Base-by-base conservation (phyloP, 2,797 vertebrate species). In the Cyclopterus lumpus region DNA sequence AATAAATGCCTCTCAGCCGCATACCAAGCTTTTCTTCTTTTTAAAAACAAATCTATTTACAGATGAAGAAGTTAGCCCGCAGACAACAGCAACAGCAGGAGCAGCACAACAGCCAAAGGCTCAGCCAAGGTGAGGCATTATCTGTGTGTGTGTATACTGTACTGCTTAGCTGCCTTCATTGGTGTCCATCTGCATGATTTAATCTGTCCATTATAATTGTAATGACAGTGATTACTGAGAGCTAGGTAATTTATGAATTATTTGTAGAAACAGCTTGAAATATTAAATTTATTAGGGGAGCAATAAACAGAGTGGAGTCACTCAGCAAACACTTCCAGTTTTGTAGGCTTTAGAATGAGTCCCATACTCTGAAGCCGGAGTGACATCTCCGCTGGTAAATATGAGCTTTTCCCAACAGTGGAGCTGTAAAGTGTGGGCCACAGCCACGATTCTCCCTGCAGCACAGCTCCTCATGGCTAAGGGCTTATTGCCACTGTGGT, bases 41-140 rank as follows among this genome's bases (percentile, higher is more conserved):
- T 68, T 26, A 36, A n/a, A n/a, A n/a, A n/a, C n/a, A n/a, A 66
- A 54, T 81, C 67, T 81, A 36, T 58, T 70, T 66, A 36, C 93
- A 99, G 97, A 97, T 99, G 96, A 99, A 99, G 94, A 99, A 99
- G 88, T 86, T 99, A 82, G 97, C 97, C 0, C 93, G 97, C 61
- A 93, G 97, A 90, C 97, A 99, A 82, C 97, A 97, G 85, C 97
- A 98, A 79, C 97, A 98, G 86, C 96, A 97, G 85, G 96, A 99
- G 61, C 97, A 97, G 20, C 97, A 97, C 84, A 97, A 95, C 84
- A 95, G 94, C 0, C 97, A 97, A 88, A 94, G 97, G 85, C 95
- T 96, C 26, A 95, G 96, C 81, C 96, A 96, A 95, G 97, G 97
- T 98, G 84, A 89, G 79, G 71, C 55, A 63, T 67, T 8, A 30